A percentile compares a stretch with the other conserved stretches of the same genome.
These are phyloP conservation scores for Cheilinus undulatus DNA, from an alignment of 2,113 vertebrate genomes.

Conservation along the genomic window DNA sequence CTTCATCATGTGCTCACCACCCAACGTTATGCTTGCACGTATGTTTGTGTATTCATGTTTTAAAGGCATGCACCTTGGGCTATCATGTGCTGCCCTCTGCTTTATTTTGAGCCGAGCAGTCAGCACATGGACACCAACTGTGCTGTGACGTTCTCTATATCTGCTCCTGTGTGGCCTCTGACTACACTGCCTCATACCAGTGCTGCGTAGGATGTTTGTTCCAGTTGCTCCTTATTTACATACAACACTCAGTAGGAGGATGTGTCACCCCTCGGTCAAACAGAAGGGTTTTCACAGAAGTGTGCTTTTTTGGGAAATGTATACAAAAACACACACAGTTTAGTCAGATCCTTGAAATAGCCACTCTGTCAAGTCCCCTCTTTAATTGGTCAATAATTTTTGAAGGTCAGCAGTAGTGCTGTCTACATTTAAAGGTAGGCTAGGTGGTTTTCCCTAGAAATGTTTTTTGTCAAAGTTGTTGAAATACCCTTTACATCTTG, in stretches of 20 bases:
- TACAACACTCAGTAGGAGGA: constrained; percentile 26
- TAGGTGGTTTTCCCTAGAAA: too few species aligned
- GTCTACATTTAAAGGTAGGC: background rate
- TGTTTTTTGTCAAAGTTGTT: too few species aligned
- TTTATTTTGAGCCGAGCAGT: constrained; percentile 71
- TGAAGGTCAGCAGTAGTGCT: background rate
- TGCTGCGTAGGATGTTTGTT: constrained; percentile 41
- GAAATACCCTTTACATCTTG: too few species aligned
- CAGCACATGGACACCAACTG: constrained; percentile 66
- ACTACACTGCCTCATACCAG: background rate
- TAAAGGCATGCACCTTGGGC: constrained; percentile 44
- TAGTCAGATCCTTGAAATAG: background rate
- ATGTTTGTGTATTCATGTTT: constrained; percentile 30
- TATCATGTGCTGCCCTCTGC: constrained; percentile 68
- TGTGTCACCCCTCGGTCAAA: constrained; percentile 5
- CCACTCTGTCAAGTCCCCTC: background rate
- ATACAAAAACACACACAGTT: background rate
- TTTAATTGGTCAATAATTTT: background rate
- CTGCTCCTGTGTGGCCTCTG: constrained; percentile 40
- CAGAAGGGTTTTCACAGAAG: constrained; percentile 18
- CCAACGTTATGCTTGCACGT: constrained; percentile 6
- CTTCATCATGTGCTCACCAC: background rate
- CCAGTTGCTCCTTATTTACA: constrained; percentile 46
- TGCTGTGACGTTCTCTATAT: constrained; percentile 38
- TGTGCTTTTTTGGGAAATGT: constrained; percentile 8